Conservation (phyloP, 1,140 invertebrate species). For the Micrasema longulum region DNA sequence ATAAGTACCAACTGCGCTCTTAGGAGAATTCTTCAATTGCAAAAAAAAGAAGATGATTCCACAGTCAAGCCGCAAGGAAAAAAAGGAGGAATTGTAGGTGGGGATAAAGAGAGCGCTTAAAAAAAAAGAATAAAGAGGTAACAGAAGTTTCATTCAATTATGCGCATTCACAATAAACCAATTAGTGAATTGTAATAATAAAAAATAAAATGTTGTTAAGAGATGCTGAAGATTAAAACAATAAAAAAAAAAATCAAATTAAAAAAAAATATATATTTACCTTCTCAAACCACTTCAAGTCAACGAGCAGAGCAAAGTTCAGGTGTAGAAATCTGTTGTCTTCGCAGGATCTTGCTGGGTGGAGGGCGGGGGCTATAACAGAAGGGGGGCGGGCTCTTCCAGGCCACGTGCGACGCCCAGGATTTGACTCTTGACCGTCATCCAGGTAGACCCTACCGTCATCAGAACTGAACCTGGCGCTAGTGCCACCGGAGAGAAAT, state of each 20-base stretch:
- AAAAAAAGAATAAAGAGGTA: too few relatives aligned
- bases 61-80: too few relatives aligned
- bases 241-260: too few relatives aligned
- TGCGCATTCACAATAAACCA: too few relatives aligned
- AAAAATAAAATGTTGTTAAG: too few relatives aligned
- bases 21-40: too few relatives aligned
- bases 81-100: too few relatives aligned
- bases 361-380: slow-evolving; percentile 27
- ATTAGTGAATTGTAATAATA: not conserved
- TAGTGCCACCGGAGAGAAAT: not conserved
- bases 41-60: too few relatives aligned
- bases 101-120: too few relatives aligned
- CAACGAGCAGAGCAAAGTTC: slow-evolving; percentile 71
- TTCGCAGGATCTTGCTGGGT: slow-evolving; percentile 61
- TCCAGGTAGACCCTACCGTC: slow-evolving; percentile 55
- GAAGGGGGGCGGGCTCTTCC: slow-evolving; percentile 55
- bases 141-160: too few relatives aligned
- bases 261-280: slow-evolving; percentile 59
- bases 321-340: slow-evolving; percentile 75
- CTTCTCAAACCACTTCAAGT: slow-evolving; percentile 73
- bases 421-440: slow-evolving; percentile 56
- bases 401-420: slow-evolving; percentile 65
- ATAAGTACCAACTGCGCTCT: too few relatives aligned
- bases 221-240: too few relatives aligned
- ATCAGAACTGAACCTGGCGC: slow-evolving; percentile 14